phyloP scores from a whole-genome alignment of 1,140 invertebrate species.

The Monochamus saltuarius region DNA sequence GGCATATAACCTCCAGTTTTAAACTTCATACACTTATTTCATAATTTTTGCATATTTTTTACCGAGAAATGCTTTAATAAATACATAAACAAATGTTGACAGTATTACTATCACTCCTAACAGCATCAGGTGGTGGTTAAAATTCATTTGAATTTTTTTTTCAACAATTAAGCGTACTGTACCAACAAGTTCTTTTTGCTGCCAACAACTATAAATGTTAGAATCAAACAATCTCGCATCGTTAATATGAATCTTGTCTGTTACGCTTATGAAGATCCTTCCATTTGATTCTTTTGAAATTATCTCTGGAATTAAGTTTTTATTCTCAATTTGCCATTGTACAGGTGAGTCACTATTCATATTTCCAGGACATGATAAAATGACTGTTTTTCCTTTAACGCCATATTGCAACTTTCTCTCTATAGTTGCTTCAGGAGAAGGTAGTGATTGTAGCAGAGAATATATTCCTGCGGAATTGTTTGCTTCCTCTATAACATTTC shows the following conservation, averaged over 20 bases:
- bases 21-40: too few relatives aligned
- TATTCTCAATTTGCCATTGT: conserved; percentile 55
- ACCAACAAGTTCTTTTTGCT: conserved; percentile 59
- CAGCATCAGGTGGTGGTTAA: too few relatives aligned
- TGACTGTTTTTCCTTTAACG: conserved; percentile 46
- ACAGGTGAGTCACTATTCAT: conserved; percentile 55
- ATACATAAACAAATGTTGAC: too few relatives aligned
- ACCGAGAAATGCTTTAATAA: too few relatives aligned
- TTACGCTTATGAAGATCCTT: conserved; percentile 54
- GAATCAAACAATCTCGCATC: conserved; percentile 54
- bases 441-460: conserved; percentile 57
- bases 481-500: conserved; percentile 58
- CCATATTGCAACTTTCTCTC: conserved; percentile 54
- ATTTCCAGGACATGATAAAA: conserved; percentile 59
- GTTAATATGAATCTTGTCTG: conserved; percentile 54
- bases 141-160: conserved; percentile 26
- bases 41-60: too few relatives aligned
- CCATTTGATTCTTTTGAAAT: conserved; percentile 50
- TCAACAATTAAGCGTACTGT: conserved; percentile 60
- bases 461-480: conserved; percentile 64
- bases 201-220: conserved; percentile 68
- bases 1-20: too few relatives aligned
- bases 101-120: too few relatives aligned
- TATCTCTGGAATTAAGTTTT: conserved; percentile 49
- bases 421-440: conserved; percentile 50